These are phyloP conservation scores for Palythoa grandiflora DNA, from an alignment of 92 coral and sea anemone species.

Conservation along the genomic window DNA sequence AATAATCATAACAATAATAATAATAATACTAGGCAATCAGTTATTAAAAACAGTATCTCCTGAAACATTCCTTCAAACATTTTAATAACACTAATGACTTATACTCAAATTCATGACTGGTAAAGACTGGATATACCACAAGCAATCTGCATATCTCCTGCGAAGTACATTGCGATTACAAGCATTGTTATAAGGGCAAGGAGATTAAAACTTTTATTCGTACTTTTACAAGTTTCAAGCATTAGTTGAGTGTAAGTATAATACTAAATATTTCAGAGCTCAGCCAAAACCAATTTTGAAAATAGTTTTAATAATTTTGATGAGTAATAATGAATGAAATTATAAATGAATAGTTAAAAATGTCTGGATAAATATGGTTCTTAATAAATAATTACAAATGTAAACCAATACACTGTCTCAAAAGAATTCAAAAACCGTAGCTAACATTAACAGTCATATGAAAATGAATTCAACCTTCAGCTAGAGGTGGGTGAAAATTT, in stretches of 20 bases:
- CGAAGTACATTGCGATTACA: background rate
- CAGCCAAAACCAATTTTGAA: conserved; percentile 4
- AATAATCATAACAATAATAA: background rate
- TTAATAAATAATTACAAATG: background rate
- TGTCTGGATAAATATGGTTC: conserved; percentile 16
- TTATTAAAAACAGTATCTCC: conserved; percentile 3
- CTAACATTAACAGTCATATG: background rate
- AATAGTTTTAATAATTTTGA: conserved; percentile 1
- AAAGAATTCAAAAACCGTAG: background rate
- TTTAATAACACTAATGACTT: conserved; percentile 6
- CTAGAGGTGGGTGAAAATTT: conserved; percentile 67
- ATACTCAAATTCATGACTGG: background rate
- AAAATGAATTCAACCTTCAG: conserved; percentile 39
- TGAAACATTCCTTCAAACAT: conserved; percentile 8
- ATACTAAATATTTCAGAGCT: conserved; percentile 10
- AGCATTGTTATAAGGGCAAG: conserved; percentile 1
- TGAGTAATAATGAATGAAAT: conserved; percentile 15
- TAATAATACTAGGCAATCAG: background rate
- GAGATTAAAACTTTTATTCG: conserved; percentile 1
- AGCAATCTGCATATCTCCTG: conserved; percentile 4
- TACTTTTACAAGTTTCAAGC: conserved; percentile 7
- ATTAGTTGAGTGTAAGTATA: conserved; percentile 7
- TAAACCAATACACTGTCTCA: conserved; percentile 10
- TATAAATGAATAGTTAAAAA: conserved; percentile 14
- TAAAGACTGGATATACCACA: background rate